Evolutionary conservation across 2,113 vertebrate species (phyloP), one percentile per base, ranked within the genome.

Genomic region (Microcebus jonahi): DNA sequence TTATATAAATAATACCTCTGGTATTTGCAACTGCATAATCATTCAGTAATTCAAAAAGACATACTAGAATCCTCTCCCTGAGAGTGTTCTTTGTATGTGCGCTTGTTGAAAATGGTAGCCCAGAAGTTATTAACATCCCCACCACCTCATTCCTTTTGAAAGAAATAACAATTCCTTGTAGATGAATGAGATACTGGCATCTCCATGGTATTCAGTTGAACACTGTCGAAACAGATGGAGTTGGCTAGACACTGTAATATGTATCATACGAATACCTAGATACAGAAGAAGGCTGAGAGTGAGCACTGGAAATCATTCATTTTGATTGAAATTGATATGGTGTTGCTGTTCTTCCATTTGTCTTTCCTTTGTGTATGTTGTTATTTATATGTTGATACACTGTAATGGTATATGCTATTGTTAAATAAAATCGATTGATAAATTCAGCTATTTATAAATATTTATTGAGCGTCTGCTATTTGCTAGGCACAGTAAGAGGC

Each of bases 341-440:
- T 85, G 12, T 98, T 94, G 53, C 87, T 98, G 76, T 94, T 98
- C 93, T 93, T 42, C 90, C 73, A 42, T 79, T 94, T 94, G 63
- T 97, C 94, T 91, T 96, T 97, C 96, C 90, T 94, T 95, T 94
- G 95, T 97, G 95, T 96, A 92, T 73, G 31, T 96, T 98, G 1
- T 95, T 97, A 97, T 98, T 98, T 94, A 84, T 97, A 96, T 96
- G 95, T 98, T 97, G 82, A 65, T 97, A 96, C 88, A 91, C 68
- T 98, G 91, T 98, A 98, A 95, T 84, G 75, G 94, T 96, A 92
- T 88, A 65, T 98, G 97, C 85, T 90, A 96, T 97, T 98, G 31
- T 94, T 97, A 97, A 97, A 98, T 97, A 96, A 98, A 97, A 97
- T 98, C 90, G 80, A 97, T 97, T 98, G 97, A 97, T 65, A 53